These are phyloP conservation scores for Netelia melanura DNA, from an alignment of 2,888 invertebrate species.

Conservation along the genomic window DNA sequence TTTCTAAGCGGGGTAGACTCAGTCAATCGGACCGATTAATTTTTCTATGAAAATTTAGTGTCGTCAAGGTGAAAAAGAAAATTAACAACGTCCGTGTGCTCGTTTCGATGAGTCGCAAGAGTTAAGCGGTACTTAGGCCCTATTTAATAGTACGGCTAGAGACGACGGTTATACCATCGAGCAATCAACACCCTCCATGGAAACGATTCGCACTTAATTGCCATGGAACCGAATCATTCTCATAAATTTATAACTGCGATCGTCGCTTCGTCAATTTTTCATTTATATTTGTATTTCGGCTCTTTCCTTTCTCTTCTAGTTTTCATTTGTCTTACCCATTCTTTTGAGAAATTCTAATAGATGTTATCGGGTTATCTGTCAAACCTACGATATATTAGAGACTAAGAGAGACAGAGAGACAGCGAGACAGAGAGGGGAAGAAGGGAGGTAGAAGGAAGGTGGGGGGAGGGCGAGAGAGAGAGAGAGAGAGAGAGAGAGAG, in stretches of 20 bases:
- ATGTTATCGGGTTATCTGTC: slow-evolving; percentile 64
- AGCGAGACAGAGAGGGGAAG: slow-evolving; percentile 64
- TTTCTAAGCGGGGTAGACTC: neutral
- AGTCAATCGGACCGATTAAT: neutral
- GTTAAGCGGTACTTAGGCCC: slow-evolving; percentile 71
- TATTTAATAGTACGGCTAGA: slow-evolving; percentile 73
- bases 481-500: slow-evolving; percentile 56
- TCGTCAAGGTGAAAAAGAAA: slow-evolving; percentile 34
- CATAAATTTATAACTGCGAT: slow-evolving; percentile 63
- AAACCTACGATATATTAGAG: slow-evolving; percentile 73
- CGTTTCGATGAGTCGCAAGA: slow-evolving; percentile 47
- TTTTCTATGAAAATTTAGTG: slow-evolving; percentile 19
- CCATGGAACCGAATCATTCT: slow-evolving; percentile 71
- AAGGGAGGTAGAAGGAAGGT: slow-evolving; percentile 62
- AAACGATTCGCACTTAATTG: slow-evolving; percentile 68
- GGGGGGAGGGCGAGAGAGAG: slow-evolving; percentile 46
- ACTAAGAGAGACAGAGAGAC: slow-evolving; percentile 59
- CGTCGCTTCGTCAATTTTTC: slow-evolving; percentile 54
- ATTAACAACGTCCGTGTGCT: slow-evolving; percentile 22
- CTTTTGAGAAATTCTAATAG: slow-evolving; percentile 63
- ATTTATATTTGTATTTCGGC: slow-evolving; percentile 37
- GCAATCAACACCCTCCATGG: slow-evolving; percentile 69
- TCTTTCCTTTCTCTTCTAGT: slow-evolving; percentile 52
- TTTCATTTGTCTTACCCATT: slow-evolving; percentile 40
- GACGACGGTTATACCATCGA: slow-evolving; percentile 63